Percentiles rank a stretch among this genome's conserved stretches.
Conservation (phyloP, 2,888 invertebrate species). For the Drosophila fulvimacula region DNA sequence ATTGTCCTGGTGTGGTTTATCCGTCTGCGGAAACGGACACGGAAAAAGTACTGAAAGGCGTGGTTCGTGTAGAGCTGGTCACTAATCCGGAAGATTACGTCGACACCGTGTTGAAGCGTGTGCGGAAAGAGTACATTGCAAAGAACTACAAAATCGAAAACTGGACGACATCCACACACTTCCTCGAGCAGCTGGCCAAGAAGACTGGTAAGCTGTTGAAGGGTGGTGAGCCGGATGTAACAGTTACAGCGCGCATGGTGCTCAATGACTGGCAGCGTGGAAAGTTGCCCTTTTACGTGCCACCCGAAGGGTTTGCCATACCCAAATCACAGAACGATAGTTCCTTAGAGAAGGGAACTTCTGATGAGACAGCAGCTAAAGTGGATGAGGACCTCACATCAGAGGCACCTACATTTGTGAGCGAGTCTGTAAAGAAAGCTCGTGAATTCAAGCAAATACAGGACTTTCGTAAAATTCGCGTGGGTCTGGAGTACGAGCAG, state of each 20-base stretch:
- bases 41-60: constrained; percentile 97
- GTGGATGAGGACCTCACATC: constrained; percentile 81
- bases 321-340: constrained; percentile 86
- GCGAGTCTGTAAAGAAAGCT: constrained; percentile 85
- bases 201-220: constrained; percentile 95
- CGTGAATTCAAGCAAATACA: constrained; percentile 87
- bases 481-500: constrained; percentile 89
- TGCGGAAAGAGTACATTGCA: constrained; percentile 93
- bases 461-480: constrained; percentile 92
- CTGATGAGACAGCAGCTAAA: constrained; percentile 35
- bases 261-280: constrained; percentile 99
- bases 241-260: constrained; percentile 95
- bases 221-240: constrained; percentile 98
- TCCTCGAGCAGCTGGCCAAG: constrained; percentile 95
- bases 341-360: constrained; percentile 28
- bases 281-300: constrained; percentile 96
- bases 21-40: constrained; percentile 98
- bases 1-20: constrained; percentile 99
- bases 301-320: constrained; percentile 92
- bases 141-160: constrained; percentile 95
- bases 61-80: constrained; percentile 97
- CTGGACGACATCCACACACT: constrained; percentile 94
- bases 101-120: constrained; percentile 92
- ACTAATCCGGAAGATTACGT: constrained; percentile 98
- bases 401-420: constrained; percentile 81